These are phyloP conservation scores for Pachypsylla venusta DNA, from an alignment of 1,140 invertebrate genomes.

Conservation along the genomic window DNA sequence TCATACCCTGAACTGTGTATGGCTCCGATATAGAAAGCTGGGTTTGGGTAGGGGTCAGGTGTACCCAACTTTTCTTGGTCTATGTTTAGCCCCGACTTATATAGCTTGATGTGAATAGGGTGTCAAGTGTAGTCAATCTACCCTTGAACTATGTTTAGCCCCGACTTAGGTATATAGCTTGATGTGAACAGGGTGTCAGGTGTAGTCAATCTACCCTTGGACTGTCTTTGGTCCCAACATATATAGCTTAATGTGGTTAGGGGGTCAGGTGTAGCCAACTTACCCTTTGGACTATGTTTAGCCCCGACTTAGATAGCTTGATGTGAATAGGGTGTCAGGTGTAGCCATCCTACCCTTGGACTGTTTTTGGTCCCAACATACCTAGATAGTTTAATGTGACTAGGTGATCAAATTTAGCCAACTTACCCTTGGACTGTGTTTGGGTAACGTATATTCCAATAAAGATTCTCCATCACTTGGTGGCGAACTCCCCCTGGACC, in stretches of 20 bases:
- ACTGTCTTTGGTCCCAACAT: neutral
- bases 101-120: constrained; percentile 3
- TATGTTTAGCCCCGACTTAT: neutral
- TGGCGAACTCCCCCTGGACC: constrained; percentile 32
- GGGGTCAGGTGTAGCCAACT: neutral
- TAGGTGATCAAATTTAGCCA: neutral
- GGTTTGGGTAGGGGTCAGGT: no score
- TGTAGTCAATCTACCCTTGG: no score
- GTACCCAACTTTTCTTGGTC: no score
- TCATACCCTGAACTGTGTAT: no score
- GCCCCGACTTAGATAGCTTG: no score
- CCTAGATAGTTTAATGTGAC: constrained; percentile 6
- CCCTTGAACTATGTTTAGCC: no score
- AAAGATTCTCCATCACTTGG: constrained; percentile 33
- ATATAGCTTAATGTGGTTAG: constrained; percentile 3
- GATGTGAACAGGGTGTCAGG: no score
- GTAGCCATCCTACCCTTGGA: no score
- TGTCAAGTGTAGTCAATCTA: neutral
- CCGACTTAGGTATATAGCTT: no score
- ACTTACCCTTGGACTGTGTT: constrained; percentile 9
- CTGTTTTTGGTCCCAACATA: neutral
- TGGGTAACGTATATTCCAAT: neutral
- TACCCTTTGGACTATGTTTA: no score
- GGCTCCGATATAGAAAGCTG: no score
- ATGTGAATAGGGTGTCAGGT: no score